These are phyloP conservation scores for Rhagoletis pomonella DNA, from an alignment of 1,140 invertebrate genomes.

Conservation along the genomic window DNA sequence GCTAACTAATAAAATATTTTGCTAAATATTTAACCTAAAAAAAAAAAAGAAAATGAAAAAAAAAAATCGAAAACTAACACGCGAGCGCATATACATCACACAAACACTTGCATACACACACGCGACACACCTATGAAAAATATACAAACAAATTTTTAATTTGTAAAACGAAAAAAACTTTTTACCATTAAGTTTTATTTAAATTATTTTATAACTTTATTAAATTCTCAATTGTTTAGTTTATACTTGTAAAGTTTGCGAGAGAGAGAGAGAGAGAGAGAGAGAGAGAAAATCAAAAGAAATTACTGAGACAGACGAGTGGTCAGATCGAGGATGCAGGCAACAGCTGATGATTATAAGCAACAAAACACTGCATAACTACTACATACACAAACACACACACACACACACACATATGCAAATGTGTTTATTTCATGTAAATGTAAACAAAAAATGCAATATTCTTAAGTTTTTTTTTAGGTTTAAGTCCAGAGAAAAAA, in stretches of 20 bases:
- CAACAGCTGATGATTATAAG: background rate
- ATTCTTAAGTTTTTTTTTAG: constrained; percentile 31
- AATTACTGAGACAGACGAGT: constrained; percentile 21
- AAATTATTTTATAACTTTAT: background rate
- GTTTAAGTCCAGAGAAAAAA: constrained; percentile 5
- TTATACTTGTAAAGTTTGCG: background rate
- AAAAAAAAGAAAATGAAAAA: background rate
- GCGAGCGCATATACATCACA: background rate
- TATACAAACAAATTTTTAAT: background rate
- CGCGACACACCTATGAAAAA: constrained; percentile 5
- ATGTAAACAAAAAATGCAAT: constrained; percentile 39
- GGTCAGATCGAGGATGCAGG: constrained; percentile 9
- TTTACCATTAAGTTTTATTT: background rate
- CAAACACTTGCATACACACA: background rate
- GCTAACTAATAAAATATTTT: background rate
- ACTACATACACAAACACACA: background rate
- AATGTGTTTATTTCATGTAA: background rate
- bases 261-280: no score
- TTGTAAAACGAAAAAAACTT: background rate
- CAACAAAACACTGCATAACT: background rate
- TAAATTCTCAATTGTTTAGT: constrained; percentile 27
- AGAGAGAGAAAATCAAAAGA: constrained; percentile 4
- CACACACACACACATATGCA: background rate
- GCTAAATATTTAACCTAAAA: background rate
- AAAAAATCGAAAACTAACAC: background rate